Evolutionary conservation across 2,113 vertebrate species (phyloP).

Genomic region (Nematolebias whitei): DNA sequence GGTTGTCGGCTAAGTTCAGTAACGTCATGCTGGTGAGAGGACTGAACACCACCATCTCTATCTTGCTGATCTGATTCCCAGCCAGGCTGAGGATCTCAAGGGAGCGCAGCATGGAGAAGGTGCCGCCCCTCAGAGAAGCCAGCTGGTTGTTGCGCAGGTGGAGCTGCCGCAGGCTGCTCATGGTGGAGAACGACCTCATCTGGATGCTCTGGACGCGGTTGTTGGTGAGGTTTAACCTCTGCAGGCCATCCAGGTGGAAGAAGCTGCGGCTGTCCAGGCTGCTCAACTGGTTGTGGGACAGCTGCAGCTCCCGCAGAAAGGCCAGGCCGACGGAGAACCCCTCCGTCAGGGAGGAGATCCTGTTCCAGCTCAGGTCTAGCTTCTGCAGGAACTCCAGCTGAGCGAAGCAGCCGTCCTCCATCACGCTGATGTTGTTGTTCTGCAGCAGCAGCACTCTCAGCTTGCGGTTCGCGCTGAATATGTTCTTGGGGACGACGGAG

Average conservation of each 20-base stretch:
- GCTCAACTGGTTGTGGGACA: conserved; percentile 76
- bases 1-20: conserved; percentile 78
- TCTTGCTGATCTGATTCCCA: conserved; percentile 72
- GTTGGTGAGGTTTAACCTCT: conserved; percentile 76
- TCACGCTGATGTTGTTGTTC: conserved; percentile 74
- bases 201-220: conserved; percentile 75
- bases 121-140: conserved; percentile 59
- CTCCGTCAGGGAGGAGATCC: conserved; percentile 59
- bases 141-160: conserved; percentile 78
- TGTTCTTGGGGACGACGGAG: conserved; percentile 50
- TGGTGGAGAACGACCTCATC: conserved; percentile 73
- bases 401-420: conserved; percentile 73
- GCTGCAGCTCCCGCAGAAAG: conserved; percentile 74
- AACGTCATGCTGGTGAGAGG: conserved; percentile 78
- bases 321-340: conserved; percentile 78
- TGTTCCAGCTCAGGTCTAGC: conserved; percentile 82
- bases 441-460: conserved; percentile 79
- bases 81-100: conserved; percentile 82
- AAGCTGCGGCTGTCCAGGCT: conserved; percentile 69
- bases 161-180: conserved; percentile 79
- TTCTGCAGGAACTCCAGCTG: conserved; percentile 79
- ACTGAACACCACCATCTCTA: conserved; percentile 68
- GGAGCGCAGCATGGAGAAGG: conserved; percentile 83
- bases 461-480: conserved; percentile 72
- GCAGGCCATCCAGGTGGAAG: conserved; percentile 77